Evolutionary conservation across 2,797 vertebrate genomes (phyloP).

Genomic region (Coccyzus lansbergi): DNA sequence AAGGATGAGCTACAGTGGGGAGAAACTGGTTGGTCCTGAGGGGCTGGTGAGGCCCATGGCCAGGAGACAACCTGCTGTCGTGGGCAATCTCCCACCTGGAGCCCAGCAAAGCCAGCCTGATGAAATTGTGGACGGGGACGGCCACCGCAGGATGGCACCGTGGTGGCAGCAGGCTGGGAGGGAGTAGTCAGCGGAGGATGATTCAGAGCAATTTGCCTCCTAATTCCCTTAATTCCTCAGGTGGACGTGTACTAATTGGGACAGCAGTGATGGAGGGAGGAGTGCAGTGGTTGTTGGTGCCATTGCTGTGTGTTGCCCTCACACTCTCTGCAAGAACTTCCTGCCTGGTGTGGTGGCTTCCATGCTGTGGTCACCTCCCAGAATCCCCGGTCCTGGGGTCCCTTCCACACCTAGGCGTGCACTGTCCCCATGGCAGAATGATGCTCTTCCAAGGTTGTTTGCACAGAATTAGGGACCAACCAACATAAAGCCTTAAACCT

Average conservation of each 20-base stretch:
- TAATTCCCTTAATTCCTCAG: not conserved
- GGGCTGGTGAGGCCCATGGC: not conserved
- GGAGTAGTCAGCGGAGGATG: not conserved
- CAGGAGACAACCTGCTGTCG: rapidly evolving
- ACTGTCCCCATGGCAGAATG: rapidly evolving
- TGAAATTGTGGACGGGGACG: not conserved
- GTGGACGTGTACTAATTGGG: not conserved
- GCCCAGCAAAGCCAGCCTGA: not conserved
- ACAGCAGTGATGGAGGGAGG: not conserved
- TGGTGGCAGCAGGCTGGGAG: not conserved
- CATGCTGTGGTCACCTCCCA: rapidly evolving
- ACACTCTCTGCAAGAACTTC: not conserved
- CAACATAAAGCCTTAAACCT: not conserved
- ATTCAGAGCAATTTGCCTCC: conserved; percentile 21
- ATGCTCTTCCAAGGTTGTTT: not conserved
- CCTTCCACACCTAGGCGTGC: rapidly evolving
- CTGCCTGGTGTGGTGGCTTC: not conserved
- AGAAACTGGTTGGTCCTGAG: not conserved
- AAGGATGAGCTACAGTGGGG: not conserved
- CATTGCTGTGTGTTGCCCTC: not conserved
- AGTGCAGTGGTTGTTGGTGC: not conserved
- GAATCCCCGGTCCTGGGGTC: not conserved
- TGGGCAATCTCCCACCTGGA: rapidly evolving
- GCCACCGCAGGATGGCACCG: not conserved
- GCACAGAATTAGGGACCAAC: rapidly evolving